These are phyloP conservation scores for Cryptotis parvus DNA, from an alignment of 2,113 vertebrate genomes.

Conservation along the genomic window DNA sequence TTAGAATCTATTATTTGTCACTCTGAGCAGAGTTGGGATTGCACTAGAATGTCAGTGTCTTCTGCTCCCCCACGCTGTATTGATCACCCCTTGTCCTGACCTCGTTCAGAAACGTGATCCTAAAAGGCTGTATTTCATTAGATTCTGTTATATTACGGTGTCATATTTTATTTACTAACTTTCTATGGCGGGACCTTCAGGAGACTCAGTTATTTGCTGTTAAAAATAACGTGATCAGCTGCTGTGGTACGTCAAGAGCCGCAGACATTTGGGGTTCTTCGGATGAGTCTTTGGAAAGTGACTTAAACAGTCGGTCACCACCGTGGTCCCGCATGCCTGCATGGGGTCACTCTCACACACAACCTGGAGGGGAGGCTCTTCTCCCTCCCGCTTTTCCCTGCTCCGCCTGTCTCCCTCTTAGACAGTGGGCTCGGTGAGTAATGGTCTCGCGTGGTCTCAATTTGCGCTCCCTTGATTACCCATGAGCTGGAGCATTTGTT, in stretches of 20 bases:
- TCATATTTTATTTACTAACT: conserved; percentile 61
- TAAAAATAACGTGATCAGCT: background rate
- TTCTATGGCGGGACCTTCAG: conserved; percentile 16
- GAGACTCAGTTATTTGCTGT: conserved; percentile 42
- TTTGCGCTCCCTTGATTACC: conserved; percentile 67
- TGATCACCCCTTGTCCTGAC: conserved; percentile 55
- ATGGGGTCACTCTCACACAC: background rate
- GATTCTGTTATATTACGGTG: conserved; percentile 25
- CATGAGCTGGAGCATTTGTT: conserved; percentile 57
- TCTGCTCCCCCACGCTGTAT: background rate
- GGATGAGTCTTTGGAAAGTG: background rate
- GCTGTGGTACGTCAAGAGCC: background rate
- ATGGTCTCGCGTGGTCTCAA: conserved; percentile 2
- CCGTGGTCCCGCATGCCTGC: background rate
- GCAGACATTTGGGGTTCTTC: conserved; percentile 13
- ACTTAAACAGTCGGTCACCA: background rate
- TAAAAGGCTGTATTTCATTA: conserved; percentile 62
- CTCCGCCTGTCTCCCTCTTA: background rate
- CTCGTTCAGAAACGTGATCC: conserved; percentile 56
- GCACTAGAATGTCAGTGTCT: background rate
- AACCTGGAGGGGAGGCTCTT: background rate
- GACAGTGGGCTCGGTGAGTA: conserved; percentile 19
- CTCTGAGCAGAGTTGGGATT: conserved; percentile 38
- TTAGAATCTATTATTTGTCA: conserved; percentile 64
- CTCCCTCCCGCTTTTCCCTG: background rate